Percentiles rank a stretch among this genome's conserved stretches.
Conservation (phyloP, 2,113 vertebrate species). For the Ailuropoda melanoleuca region DNA sequence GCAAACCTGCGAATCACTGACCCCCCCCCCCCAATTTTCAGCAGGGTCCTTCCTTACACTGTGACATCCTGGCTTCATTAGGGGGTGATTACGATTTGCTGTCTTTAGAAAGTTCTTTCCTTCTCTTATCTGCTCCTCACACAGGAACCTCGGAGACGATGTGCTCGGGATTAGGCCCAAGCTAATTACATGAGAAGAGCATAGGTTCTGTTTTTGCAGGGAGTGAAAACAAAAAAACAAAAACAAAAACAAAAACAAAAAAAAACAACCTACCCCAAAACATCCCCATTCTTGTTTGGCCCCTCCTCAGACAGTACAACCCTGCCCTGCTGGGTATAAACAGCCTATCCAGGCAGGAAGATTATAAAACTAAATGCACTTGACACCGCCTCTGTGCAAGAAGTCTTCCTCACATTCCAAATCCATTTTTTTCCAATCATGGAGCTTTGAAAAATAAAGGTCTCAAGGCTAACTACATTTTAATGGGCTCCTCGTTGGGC, state of each 20-base stretch:
- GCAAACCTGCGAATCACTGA: fast-evolving
- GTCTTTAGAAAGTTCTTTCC: not conserved
- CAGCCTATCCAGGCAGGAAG: not conserved
- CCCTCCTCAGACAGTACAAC: not conserved
- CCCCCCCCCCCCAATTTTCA: no score
- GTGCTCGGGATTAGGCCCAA: not conserved
- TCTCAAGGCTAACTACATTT: not conserved
- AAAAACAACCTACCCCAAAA: not conserved
- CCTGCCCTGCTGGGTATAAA: no score
- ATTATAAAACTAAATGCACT: not conserved
- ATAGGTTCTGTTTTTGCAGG: not conserved
- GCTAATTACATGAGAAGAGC: not conserved
- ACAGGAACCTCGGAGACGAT: not conserved
- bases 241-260: not conserved
- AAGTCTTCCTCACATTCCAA: not conserved
- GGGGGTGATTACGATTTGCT: not conserved
- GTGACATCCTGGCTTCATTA: not conserved
- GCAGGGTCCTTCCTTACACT: fast-evolving
- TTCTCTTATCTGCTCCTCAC: not conserved
- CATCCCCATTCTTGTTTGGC: not conserved
- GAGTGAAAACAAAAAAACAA: not conserved
- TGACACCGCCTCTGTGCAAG: not conserved
- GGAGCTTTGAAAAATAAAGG: not conserved
- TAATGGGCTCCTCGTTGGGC: not conserved
- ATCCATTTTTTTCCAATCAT: not conserved